A percentile compares a stretch with the other conserved stretches of the same genome.
Conservation (phyloP, 2,888 invertebrate species). For the Rotaria macrura region DNA sequence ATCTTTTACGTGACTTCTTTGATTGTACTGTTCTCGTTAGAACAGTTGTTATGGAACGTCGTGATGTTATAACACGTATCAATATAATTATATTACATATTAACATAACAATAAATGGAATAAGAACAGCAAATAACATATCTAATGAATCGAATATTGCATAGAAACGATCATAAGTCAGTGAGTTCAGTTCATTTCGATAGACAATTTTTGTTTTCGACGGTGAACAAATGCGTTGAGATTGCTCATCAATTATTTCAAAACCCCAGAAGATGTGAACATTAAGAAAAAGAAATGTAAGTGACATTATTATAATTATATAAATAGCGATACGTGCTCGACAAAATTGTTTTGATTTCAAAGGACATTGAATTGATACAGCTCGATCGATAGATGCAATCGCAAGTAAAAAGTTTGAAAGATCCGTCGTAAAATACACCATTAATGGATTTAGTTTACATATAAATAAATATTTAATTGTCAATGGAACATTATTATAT, state of each 20-base stretch:
- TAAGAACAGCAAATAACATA: slow-evolving; percentile 11
- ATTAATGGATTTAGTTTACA: slow-evolving; percentile 7
- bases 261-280: not conserved
- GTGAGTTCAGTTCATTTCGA: not conserved
- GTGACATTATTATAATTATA: not conserved
- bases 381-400: slow-evolving; percentile 10
- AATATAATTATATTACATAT: slow-evolving; percentile 7
- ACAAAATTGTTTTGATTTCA: not conserved
- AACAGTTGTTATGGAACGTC: not conserved
- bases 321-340: not conserved
- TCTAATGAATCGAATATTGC: not conserved
- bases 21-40: not conserved
- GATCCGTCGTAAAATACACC: slow-evolving; percentile 15
- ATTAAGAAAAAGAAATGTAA: not conserved
- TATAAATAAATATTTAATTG: not conserved
- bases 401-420: slow-evolving; percentile 3
- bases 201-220: not conserved
- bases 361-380: not conserved
- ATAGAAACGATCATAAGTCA: slow-evolving; percentile 1
- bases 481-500: not conserved
- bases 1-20: slow-evolving; percentile 1
- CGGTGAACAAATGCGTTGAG: not conserved
- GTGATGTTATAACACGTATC: not conserved
- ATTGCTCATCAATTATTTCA: not conserved
- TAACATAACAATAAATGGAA: slow-evolving; percentile 20